These are phyloP conservation scores for Eupithecia inturbata DNA, from an alignment of 2,888 invertebrate species.

Conservation along the genomic window DNA sequence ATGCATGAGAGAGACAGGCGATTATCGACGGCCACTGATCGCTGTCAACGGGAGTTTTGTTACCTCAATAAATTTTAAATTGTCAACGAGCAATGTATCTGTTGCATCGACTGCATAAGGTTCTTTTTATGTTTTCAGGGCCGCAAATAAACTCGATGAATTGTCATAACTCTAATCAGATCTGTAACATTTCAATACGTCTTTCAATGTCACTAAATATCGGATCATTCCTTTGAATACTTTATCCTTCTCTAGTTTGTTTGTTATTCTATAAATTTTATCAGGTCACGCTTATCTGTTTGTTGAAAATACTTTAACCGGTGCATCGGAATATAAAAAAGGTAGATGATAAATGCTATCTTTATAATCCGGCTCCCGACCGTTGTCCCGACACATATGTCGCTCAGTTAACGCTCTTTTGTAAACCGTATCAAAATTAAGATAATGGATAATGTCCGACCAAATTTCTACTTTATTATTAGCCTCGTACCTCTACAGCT, in stretches of 20 bases:
- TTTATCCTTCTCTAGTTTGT: constrained; percentile 26
- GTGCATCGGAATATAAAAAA: constrained; percentile 42
- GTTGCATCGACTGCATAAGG: constrained; percentile 37
- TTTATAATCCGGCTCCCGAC: constrained; percentile 53
- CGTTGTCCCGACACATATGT: constrained; percentile 67
- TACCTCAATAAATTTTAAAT: constrained; percentile 55
- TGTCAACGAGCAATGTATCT: constrained; percentile 49
- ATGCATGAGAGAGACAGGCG: constrained; percentile 65
- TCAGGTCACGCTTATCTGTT: constrained; percentile 31
- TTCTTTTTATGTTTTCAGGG: constrained; percentile 31
- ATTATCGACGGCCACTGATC: constrained; percentile 78
- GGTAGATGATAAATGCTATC: constrained; percentile 53
- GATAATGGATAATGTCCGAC: constrained; percentile 80
- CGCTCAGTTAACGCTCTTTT: constrained; percentile 77
- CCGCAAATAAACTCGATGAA: constrained; percentile 22
- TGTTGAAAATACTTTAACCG: constrained; percentile 40
- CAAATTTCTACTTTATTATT: constrained; percentile 77
- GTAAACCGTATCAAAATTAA: constrained; percentile 81
- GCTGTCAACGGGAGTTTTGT: constrained; percentile 68
- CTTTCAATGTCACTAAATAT: constrained; percentile 33
- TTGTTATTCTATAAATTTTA: constrained; percentile 25
- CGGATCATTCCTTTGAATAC: constrained; percentile 13
- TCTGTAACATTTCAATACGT: constrained; percentile 39
- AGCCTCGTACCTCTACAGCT: constrained; percentile 68
- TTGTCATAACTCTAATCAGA: constrained; percentile 28